phyloP scores from a whole-genome alignment of 1,140 invertebrate species.

The Anastatus disparis region DNA sequence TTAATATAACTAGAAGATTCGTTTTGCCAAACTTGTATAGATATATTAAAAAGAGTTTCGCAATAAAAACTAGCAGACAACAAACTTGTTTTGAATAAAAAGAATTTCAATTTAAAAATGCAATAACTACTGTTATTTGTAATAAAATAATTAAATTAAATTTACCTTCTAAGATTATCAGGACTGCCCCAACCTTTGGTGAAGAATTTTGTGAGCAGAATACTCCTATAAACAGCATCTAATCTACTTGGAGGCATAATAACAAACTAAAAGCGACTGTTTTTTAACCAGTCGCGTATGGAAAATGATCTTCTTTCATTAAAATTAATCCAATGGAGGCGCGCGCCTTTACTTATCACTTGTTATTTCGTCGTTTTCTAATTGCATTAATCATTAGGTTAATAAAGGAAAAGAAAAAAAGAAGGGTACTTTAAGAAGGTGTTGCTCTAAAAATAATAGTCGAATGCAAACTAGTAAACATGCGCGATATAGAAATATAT shows the following conservation, averaged over 20 bases:
- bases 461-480: too few species aligned
- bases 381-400: too few species aligned
- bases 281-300: too few species aligned
- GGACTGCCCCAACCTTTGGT: slow-evolving; percentile 97
- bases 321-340: too few species aligned
- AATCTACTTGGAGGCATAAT: slow-evolving; percentile 79
- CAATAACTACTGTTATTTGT: not conserved
- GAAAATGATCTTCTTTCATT: slow-evolving; percentile 6
- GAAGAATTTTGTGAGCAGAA: slow-evolving; percentile 93
- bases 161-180: slow-evolving; percentile 86
- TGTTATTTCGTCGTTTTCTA: not conserved
- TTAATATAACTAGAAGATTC: too few species aligned
- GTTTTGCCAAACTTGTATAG: too few species aligned
- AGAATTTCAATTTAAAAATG: too few species aligned
- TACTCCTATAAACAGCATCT: slow-evolving; percentile 89
- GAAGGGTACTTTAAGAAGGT: too few species aligned
- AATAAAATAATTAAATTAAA: not conserved
- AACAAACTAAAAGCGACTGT: not conserved
- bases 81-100: not conserved
- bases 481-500: too few species aligned
- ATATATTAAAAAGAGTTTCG: not conserved
- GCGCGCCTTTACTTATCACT: not conserved
- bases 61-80: not conserved
- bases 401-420: too few species aligned
- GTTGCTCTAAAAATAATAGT: too few species aligned